These are phyloP conservation scores for Platysteira castanea DNA, from an alignment of 2,113 vertebrate genomes.

Conservation along the genomic window DNA sequence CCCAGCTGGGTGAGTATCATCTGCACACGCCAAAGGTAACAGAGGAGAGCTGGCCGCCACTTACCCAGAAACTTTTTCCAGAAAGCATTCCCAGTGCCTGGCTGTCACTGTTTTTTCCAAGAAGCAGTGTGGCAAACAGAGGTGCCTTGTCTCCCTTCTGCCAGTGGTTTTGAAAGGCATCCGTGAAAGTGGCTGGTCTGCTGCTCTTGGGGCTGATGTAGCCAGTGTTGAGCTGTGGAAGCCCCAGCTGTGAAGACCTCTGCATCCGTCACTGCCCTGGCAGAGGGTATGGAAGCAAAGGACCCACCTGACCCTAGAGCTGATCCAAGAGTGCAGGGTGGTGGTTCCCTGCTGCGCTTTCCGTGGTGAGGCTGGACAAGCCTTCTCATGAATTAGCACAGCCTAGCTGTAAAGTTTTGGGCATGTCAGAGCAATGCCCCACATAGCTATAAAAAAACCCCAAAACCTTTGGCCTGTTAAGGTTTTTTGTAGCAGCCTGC, in stretches of 20 bases:
- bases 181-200: not conserved
- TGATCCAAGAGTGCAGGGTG: rapidly evolving
- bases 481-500: not conserved
- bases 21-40: not conserved
- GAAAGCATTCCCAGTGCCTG: not conserved
- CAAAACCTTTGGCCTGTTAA: not conserved
- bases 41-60: not conserved
- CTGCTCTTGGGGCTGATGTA: not conserved
- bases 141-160: not conserved
- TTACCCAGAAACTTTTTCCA: not conserved
- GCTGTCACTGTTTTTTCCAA: not conserved
- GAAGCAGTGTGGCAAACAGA: not conserved
- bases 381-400: not conserved
- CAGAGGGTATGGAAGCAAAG: rapidly evolving
- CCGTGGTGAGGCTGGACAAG: not conserved
- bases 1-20: not conserved
- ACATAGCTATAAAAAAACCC: not conserved
- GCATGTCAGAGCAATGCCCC: not conserved
- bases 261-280: too few relatives aligned
- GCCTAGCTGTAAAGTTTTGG: not conserved
- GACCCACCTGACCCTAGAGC: too few relatives aligned
- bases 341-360: not conserved
- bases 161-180: not conserved
- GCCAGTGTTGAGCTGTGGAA: rapidly evolving
- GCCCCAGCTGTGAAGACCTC: not conserved